Percentiles rank a stretch among this genome's conserved stretches.
These are phyloP conservation scores for Rhagoletis pomonella DNA, from an alignment of 1,140 invertebrate genomes.

Conservation along the genomic window DNA sequence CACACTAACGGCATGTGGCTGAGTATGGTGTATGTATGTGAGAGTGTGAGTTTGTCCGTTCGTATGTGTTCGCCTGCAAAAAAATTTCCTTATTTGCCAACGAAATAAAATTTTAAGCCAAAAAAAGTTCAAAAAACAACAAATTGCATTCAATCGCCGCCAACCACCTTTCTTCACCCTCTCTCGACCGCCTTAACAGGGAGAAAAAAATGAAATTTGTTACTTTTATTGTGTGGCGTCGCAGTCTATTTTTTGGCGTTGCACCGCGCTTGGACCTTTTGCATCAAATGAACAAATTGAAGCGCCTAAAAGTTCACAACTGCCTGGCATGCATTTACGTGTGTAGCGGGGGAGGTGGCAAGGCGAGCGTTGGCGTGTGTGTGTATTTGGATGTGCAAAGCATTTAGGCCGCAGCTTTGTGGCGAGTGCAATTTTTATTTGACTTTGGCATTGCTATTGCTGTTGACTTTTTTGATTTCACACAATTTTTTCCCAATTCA, in stretches of 20 bases:
- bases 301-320: conserved; percentile 47
- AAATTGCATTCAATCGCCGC: conserved; percentile 12
- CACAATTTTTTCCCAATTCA: neutral
- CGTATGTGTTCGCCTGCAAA: neutral
- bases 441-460: conserved; percentile 52
- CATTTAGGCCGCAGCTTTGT: conserved; percentile 46
- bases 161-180: neutral
- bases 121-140: conserved; percentile 26
- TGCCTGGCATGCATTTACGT: neutral
- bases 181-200: neutral
- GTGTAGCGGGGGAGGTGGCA: neutral
- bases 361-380: neutral
- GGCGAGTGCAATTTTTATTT: conserved; percentile 56
- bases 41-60: neutral
- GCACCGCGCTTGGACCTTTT: neutral
- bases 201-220: conserved; percentile 47
- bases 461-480: conserved; percentile 29
- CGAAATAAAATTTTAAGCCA: conserved; percentile 53
- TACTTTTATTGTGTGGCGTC: neutral
- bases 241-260: neutral
- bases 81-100: conserved; percentile 52
- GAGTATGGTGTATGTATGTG: neutral
- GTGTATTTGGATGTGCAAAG: neutral
- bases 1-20: neutral
- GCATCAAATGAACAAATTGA: conserved; percentile 54